phyloP scores from a whole-genome alignment of 1,140 invertebrate species.

The Stegodyphus dumicola region DNA sequence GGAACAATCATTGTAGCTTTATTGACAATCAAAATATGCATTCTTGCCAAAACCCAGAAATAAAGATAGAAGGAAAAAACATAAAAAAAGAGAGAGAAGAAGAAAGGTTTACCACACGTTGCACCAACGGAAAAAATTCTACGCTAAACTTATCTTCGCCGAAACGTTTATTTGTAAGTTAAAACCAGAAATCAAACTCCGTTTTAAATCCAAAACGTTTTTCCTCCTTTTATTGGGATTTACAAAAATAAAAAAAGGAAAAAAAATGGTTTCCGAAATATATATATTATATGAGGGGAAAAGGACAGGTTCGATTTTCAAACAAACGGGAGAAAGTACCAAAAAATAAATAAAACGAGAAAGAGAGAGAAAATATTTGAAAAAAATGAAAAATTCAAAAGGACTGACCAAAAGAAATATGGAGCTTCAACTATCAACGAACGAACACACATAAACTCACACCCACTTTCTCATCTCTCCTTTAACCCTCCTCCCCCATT shows the following conservation, averaged over 20 bases:
- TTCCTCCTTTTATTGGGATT: neutral
- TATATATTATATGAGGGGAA: neutral
- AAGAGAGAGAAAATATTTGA: slow-evolving; percentile 26
- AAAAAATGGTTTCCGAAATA: neutral
- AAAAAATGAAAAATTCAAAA: slow-evolving; percentile 60
- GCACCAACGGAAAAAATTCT: too few species aligned
- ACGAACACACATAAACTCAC: slow-evolving; percentile 56
- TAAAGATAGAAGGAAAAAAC: too few species aligned
- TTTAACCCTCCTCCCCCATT: neutral
- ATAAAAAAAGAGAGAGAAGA: too few species aligned
- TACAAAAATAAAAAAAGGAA: neutral
- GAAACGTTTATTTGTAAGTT: neutral
- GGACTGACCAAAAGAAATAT: slow-evolving; percentile 53
- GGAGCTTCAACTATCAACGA: slow-evolving; percentile 57
- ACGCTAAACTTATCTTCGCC: too few species aligned
- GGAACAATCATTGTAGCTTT: too few species aligned
- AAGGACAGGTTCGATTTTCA: slow-evolving; percentile 9
- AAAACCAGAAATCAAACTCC: slow-evolving; percentile 2
- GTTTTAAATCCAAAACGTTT: neutral
- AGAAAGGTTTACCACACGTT: too few species aligned
- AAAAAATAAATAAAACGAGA: neutral
- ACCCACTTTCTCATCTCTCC: slow-evolving; percentile 53
- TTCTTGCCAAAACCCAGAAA: too few species aligned
- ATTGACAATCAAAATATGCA: too few species aligned
- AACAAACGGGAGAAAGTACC: slow-evolving; percentile 2